Evolutionary conservation across 2,113 vertebrate genomes (phyloP), one percentile per base, ranked within the genome.

Genomic region (Thryonomys swinderianus): DNA sequence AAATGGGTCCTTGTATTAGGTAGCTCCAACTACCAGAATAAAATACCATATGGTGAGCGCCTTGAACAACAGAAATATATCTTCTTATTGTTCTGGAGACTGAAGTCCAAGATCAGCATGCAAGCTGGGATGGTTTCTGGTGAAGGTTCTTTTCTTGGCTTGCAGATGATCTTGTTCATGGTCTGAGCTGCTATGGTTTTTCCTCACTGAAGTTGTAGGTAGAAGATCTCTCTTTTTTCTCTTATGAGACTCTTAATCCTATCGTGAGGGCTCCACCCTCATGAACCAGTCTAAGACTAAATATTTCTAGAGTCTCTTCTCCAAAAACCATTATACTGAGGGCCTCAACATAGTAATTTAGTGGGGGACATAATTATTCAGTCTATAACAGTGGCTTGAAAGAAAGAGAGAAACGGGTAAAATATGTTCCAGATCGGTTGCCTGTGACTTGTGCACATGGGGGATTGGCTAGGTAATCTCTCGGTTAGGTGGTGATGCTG

Each of bases 351-450:
- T 93, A 45, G 3, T 14, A 62, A 59, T 78, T 59, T 53, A 27
- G 16, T 85, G 34, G n/a, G 79, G 18, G 18, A 40, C 9, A 37
- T 40, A 83, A n/a, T 53, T n/a, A 34, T 83, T 95, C 32, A 34
- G 5, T 61, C 37, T 4, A 3, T 81, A 57, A 51, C 4, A 89
- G 53, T 13, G 10, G 1, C 84, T 78, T 83, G 45, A 85, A 74
- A 81, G 84, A 78, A 71, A 87, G 69, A 94, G 85, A 73, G 53
- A 91, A 86, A 79, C 18, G 83, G 34, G 18, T 59, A 51, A 69
- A 76, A 7, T 74, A 34, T n/a, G 40, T 81, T 21, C 8, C 61
- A 76, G 57, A 67, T 57, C 71, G 71, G 6, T 21, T 74, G 48
- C 9, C 11, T 34, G 48, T 73, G 79, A 66, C 40, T 88, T 85